A percentile compares a stretch with the other conserved stretches of the same genome.
Evolutionary conservation across 2,888 invertebrate genomes (phyloP).

Genomic region (Xestia ashworthii): DNA sequence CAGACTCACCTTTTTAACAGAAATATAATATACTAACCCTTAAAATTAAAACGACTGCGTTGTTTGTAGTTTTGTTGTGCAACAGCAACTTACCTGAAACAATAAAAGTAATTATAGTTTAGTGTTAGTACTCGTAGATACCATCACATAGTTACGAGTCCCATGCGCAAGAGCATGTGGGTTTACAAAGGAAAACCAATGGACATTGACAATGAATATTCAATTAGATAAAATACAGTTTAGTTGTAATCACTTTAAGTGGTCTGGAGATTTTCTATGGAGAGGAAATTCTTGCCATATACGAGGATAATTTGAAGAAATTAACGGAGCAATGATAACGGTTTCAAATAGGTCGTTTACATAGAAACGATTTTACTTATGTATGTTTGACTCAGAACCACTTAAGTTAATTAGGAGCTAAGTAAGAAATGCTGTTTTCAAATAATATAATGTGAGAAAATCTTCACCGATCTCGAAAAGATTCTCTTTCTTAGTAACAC

Average conservation of each 20-base stretch:
- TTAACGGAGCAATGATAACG: constrained; percentile 44
- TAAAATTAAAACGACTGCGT: constrained; percentile 34
- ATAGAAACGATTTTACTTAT: constrained; percentile 40
- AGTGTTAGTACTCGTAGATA: constrained; percentile 69
- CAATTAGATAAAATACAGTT: constrained; percentile 61
- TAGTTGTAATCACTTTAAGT: constrained; percentile 57
- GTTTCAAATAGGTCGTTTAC: constrained; percentile 39
- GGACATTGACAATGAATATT: constrained; percentile 65
- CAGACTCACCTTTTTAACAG: constrained; percentile 22
- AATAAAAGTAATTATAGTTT: constrained; percentile 80
- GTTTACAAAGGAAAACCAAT: constrained; percentile 64
- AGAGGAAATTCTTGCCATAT: constrained; percentile 50
- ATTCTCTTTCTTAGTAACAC: background rate
- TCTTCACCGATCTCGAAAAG: background rate
- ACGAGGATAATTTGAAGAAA: constrained; percentile 51
- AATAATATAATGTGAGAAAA: background rate
- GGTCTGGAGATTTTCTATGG: constrained; percentile 42
- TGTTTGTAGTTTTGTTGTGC: constrained; percentile 58
- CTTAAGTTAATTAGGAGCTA: constrained; percentile 1
- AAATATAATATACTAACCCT: constrained; percentile 54
- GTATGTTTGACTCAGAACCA: constrained; percentile 13
- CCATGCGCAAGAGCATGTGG: constrained; percentile 67
- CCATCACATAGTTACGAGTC: constrained; percentile 65
- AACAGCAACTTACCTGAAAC: constrained; percentile 83
- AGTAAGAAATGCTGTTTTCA: background rate